Evolutionary conservation across 2,888 invertebrate species (phyloP), one percentile per base, ranked within the genome.

Genomic region (Leptura quadrifasciata): DNA sequence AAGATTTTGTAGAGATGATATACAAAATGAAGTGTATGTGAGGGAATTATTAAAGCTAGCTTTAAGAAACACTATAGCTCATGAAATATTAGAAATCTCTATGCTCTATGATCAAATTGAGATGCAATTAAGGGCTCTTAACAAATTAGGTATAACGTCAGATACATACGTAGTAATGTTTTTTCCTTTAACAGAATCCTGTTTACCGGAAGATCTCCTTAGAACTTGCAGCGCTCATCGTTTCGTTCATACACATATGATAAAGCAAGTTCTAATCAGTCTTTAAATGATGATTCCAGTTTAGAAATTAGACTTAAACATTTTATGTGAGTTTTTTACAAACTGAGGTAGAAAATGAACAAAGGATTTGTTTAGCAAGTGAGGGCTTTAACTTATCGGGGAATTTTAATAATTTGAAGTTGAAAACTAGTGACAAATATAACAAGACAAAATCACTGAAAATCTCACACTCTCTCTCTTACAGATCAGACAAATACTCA

Each of bases 81-180:
- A 47, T 12, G 57, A 73, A 55, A 80, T 72, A 10, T 1, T 55
- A n/a, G 72, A 75, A 17, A 86, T 75, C 17, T 55, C 55, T 18
- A 17, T 18, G 55, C 55, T 55, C 9, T 55, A 55, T 18, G 55
- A 55, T 55, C 77, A 82, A 68, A 74, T 86, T 17, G 84, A 85
- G 64, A 79, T 82, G 9, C 84, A 85, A 39, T 74, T 85, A 27
- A 69, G 83, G 24, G 82, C 84, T 17, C 77, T 84, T 18, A 81
- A 83, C 31, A 81, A 80, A 9, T 68, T 85, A 24, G 81, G 80
- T 9, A 79, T 84, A 55, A 55, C 55, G n/a, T n/a, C n/a, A n/a
- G n/a, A n/a, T n/a, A n/a, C n/a, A n/a, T n/a, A n/a, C n/a, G n/a
- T n/a, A n/a, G n/a, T n/a, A n/a, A n/a, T n/a, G n/a, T n/a, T n/a